phyloP scores from a whole-genome alignment of 2,113 vertebrate species.

The Sarotherodon lohbergeri region DNA sequence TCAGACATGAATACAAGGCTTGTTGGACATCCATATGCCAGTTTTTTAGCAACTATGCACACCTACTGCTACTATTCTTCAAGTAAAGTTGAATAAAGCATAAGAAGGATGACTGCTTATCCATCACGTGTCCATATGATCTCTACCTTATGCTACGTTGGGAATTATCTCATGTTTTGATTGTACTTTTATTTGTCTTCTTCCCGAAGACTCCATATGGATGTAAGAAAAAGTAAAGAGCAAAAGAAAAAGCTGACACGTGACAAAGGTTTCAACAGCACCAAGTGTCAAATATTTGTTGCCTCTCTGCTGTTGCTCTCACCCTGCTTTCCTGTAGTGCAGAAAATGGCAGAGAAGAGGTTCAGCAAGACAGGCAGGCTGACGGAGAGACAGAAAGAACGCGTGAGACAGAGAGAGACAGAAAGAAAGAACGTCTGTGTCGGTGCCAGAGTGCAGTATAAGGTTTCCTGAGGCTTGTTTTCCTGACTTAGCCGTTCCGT shows the following conservation, averaged over 20 bases:
- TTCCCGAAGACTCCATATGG: rapidly evolving
- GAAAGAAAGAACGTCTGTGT: conserved; percentile 56
- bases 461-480: conserved; percentile 69
- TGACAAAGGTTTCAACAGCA: not conserved
- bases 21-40: not conserved
- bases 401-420: not conserved
- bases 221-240: not conserved
- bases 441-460: conserved; percentile 56
- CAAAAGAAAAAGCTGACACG: not conserved
- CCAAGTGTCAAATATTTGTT: conserved; percentile 26
- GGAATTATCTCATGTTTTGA: not conserved
- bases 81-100: not conserved
- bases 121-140: not conserved
- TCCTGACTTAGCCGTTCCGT: conserved; percentile 62
- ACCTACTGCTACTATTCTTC: not conserved
- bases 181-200: not conserved
- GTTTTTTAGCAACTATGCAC: not conserved
- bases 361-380: conserved; percentile 5
- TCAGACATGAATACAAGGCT: not conserved
- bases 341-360: not conserved
- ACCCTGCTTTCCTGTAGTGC: not conserved
- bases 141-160: not conserved
- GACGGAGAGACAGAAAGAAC: not conserved
- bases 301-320: conserved; percentile 5
- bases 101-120: not conserved